Evolutionary conservation across 2,797 vertebrate genomes (phyloP), one percentile per base, ranked within the genome.

Genomic region (Notamacropus eugenii): DNA sequence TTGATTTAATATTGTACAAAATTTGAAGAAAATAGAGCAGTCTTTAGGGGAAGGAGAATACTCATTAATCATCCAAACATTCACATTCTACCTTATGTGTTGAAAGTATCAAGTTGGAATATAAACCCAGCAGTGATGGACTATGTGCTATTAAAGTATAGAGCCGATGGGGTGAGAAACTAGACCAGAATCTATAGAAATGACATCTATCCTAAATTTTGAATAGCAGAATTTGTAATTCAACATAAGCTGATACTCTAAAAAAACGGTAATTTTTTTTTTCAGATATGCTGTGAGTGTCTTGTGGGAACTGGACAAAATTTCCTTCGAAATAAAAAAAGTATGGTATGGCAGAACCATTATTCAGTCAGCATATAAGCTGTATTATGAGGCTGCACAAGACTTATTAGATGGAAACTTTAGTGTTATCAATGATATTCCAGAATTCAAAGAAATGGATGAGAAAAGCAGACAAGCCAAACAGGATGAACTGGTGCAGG

Each of bases 221-320:
- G 40, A 50, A 87, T 28, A 87, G 74, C 40, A 87, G 9, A 87
- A 87, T 50, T 92, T 94, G 82, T n/a, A 95, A n/a, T 90, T 91
- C 67, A 29, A 29, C 4, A 94, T 34, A 94, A 92, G 52, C 62
- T 94, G 29, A 54, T 92, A 57, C n/a, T 91, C 95, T 55, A 93
- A 54, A 82, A 82, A 93, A 93, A 13, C 82, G 50, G 92, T 56
- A 52, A 91, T 50, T 1, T 22, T 92, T 91, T 62, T 97, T 96
- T 93, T 6, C 97, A 99, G 99, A 98, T 99, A 99, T 12, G 99
- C 99, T 0, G 99, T 99, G 97, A 99, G 99, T 0, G 98, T 99
- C 90, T 40, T 99, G 95, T 99, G 99, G 99, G 99, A 99, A 98
- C 97, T 99, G 55, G 99, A 99, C 52, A 98, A 98, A 0, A 96